Evolutionary conservation across 1,140 invertebrate genomes (phyloP), one percentile per base, ranked within the genome.

Genomic region (Augochlora pura): DNA sequence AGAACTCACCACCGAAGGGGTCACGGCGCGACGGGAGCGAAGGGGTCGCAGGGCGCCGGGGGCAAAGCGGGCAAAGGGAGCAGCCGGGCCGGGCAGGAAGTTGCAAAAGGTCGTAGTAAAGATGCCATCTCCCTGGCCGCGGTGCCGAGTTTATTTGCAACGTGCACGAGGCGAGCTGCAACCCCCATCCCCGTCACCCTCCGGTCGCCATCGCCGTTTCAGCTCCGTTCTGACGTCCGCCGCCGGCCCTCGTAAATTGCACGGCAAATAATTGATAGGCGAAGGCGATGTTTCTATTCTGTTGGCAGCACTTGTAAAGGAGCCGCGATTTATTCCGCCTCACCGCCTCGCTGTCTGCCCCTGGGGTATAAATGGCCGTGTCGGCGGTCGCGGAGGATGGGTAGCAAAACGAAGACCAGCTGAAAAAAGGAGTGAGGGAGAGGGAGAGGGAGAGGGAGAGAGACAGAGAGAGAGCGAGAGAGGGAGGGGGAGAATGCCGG

Each of bases 281-380:
- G 87, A 91, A 90, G 88, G 88, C 90, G 89, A 92, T 91, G 90
- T 92, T 92, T 92, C 91, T 90, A 92, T 92, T 92, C 91, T 88
- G 91, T 90, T 91, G 91, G 91, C 91, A 92, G 89, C 87, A 91
- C 90, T 92, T 91, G 88, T 91, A 91, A 92, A 91, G 88, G 89
- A 90, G 85, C 86, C 79, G 88, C 90, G 90, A 92, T 92, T 92
- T 92, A 92, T 92, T 92, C 88, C 88, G 84, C 87, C 90, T 92
- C 90, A 89, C 89, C 90, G 91, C 90, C 90, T 91, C 87, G 87
- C 87, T 90, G 88, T 91, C 89, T 91, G 83, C 73, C 63, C 46
- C 63, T 74, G 71, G 42, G 42, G 81, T 91, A 91, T 91, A 91
- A 91, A 91, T 90, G 90, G 88, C 87, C 82, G 68, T 77, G 82